A percentile compares a stretch with the other conserved stretches of the same genome.
Conservation (phyloP, 1,140 invertebrate genomes). For the Drosophila tsacasi region DNA sequence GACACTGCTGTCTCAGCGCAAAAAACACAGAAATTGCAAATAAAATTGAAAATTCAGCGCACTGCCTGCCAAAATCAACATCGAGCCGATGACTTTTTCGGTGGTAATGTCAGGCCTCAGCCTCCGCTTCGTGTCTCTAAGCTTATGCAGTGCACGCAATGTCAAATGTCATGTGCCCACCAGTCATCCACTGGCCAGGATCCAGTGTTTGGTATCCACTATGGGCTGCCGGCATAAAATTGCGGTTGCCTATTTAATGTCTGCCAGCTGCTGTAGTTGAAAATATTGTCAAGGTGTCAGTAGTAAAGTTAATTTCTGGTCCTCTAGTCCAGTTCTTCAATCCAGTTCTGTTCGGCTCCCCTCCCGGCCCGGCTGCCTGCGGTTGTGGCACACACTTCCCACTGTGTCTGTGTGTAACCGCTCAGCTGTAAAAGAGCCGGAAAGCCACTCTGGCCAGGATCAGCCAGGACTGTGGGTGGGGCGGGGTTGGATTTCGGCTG, state of each 20-base stretch:
- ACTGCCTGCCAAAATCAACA: conserved; percentile 73
- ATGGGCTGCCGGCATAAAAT: conserved; percentile 23
- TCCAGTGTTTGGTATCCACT: conserved; percentile 26
- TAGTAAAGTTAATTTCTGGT: conserved; percentile 78
- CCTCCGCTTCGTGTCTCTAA: conserved; percentile 22
- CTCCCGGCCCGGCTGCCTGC: conserved; percentile 21
- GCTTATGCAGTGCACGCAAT: conserved; percentile 61
- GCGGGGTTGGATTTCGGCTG: conserved; percentile 10
- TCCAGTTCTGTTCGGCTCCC: not conserved
- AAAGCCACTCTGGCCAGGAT: conserved; percentile 68
- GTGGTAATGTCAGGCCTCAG: conserved; percentile 14
- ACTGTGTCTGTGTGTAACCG: conserved; percentile 65
- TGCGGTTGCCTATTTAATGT: conserved; percentile 49
- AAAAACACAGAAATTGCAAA: conserved; percentile 60
- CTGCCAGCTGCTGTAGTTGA: conserved; percentile 45
- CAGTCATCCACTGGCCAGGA: not conserved
- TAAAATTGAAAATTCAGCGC: conserved; percentile 80
- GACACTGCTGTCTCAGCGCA: conserved; percentile 55
- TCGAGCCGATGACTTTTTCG: conserved; percentile 40
- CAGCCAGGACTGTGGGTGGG: conserved; percentile 49
- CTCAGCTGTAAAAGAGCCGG: conserved; percentile 77
- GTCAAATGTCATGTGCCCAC: conserved; percentile 59
- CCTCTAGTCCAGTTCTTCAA: conserved; percentile 28
- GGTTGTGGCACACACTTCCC: conserved; percentile 53
- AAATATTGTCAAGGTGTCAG: conserved; percentile 82